Evolutionary conservation across 2,888 invertebrate species (phyloP), one percentile per base, ranked within the genome.

Genomic region (Orthosia gracilis): DNA sequence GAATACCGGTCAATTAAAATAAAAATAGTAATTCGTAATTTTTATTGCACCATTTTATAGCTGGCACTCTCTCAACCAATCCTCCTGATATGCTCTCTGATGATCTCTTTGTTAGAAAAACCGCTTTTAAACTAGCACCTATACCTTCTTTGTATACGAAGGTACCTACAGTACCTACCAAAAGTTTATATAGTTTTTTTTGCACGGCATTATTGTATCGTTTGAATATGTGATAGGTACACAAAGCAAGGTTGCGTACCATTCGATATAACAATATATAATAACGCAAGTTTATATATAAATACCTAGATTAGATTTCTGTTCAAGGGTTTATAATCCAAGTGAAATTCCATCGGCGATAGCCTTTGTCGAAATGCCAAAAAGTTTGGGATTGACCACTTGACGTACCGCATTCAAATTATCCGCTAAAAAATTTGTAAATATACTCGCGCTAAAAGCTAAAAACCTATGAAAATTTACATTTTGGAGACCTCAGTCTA

Each of bases 1-100:
- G 54, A 77, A 49, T 63, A 57, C 73, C 55, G 61, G 62, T 66
- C 55, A 77, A 66, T 73, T 73, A 78, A 72, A 71, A 50, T 47
- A 15, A 31, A 70, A 72, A 50, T 59, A 55, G 26, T 58, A 47
- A 40, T 52, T 62, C 9, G 0, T 63, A 3, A 49, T 62, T 62
- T 54, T 15, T 21, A 15, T 54, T 54, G 26, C 73, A 66, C 17
- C 23, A 49, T 40, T 62, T 59, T 49, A 45, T 11, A 55, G 2
- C 21, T 47, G 31, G 26, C 18, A 55, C 9, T 4, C 55, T 47
- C 0, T 55, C 23, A 65, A 21, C 17, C 47, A 52, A 23, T 21
- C 12, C 15, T 76, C 2, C 9, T 49, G 9, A 15, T 31, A n/a
- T 63, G 31, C 57, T 52, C 40, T 58, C 61, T 72, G 23, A 13